Conservation (phyloP, 2,888 invertebrate genomes). For the Phortica magna region DNA sequence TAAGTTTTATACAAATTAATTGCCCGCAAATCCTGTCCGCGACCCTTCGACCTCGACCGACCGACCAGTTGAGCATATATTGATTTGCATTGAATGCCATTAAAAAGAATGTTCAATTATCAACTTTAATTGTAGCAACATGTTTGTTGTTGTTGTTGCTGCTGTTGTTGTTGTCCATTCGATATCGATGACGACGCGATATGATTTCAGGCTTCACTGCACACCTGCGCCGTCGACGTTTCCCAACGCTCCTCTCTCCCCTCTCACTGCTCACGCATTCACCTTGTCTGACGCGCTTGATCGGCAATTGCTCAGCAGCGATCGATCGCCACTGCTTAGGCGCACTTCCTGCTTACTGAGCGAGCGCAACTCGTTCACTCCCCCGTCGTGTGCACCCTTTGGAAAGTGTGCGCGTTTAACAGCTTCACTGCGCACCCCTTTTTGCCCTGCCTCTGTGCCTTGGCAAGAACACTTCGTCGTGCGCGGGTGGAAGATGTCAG, state of each 20-base stretch:
- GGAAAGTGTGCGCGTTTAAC: conserved; percentile 52
- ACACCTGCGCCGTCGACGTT: conserved; percentile 30
- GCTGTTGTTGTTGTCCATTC: conserved; percentile 9
- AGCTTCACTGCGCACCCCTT: conserved; percentile 69
- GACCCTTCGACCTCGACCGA: conserved; percentile 24
- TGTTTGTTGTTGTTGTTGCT: conserved; percentile 16
- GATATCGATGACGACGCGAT: neutral
- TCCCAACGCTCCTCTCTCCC: neutral
- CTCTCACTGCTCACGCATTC: conserved; percentile 48
- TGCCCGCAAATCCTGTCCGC: conserved; percentile 76
- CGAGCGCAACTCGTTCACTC: neutral
- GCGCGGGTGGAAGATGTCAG: neutral
- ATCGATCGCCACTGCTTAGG: conserved; percentile 21
- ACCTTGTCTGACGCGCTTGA: conserved; percentile 55
- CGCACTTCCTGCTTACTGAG: conserved; percentile 57
- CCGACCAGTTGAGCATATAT: conserved; percentile 52
- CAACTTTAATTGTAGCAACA: conserved; percentile 21
- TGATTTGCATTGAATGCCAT: conserved; percentile 54
- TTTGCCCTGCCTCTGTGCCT: conserved; percentile 49
- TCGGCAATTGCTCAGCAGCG: conserved; percentile 65
- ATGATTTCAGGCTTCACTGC: conserved; percentile 54
- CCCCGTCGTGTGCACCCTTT: conserved; percentile 41
- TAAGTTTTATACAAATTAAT: conserved; percentile 69
- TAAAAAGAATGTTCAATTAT: conserved; percentile 24
- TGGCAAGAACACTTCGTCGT: conserved; percentile 39